Base-by-base conservation (phyloP, 2,888 invertebrate genomes). In the Mycalesis mineus region DNA sequence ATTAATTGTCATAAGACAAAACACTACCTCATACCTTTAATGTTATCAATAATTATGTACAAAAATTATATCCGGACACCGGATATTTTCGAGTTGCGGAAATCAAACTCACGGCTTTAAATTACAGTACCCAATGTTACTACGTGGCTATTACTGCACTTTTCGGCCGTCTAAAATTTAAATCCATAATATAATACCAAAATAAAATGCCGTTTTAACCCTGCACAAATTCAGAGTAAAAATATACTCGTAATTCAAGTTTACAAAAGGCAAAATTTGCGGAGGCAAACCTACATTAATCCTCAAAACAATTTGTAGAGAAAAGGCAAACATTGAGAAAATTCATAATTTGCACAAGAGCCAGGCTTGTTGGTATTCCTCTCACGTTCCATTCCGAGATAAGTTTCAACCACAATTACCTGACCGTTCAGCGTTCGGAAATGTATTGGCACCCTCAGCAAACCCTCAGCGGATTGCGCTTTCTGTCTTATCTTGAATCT, bases 351-450 rank as follows among this genome's bases (percentile, higher is more conserved):
- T 86, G 79, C 77, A 71, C 74, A 77, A 52, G 80, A 82, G 77
- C 84, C 84, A 73, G 83, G 84, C 82, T 44, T 13, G 84, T 88
- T 83, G 80, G 83, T 83, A 89, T 89, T 88, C 84, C 75, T 80
- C 80, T 86, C 90, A 90, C 90, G 90, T 88, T 84, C 85, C 82
- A 85, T 86, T 88, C 84, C 87, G 90, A 90, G 89, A 90, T 90
- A 89, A 89, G 84, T 90, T 89, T 87, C 87, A 84, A 80, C 88
- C 88, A 88, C 90, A 90, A 90, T 89, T 88, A 88, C 89, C 89
- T 88, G 89, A 90, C 88, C 90, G 89, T 90, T 88, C 88, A 89
- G 88, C 89, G 89, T 89, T 88, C 87, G 80, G 85, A 82, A 82
- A 88, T 87, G 42, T 52, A 52, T 52, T 52, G 52, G 52, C 52